These are phyloP conservation scores for Xenopus tropicalis DNA, from an alignment of 2,113 vertebrate species.

Conservation along the genomic window DNA sequence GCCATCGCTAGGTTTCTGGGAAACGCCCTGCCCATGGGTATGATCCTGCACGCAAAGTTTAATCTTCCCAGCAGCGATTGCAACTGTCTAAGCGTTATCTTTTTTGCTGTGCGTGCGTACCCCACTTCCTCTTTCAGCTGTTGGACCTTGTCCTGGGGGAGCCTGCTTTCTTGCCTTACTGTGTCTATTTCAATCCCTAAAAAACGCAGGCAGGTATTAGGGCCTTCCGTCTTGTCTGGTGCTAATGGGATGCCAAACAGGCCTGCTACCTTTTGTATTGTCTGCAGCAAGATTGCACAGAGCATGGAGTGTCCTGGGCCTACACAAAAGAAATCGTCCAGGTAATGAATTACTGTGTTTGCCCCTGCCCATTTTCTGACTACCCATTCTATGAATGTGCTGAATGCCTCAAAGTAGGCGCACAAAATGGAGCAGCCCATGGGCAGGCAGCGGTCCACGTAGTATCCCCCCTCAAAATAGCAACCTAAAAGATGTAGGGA, in stretches of 20 bases:
- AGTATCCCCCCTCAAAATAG: neutral
- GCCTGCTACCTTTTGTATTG: neutral
- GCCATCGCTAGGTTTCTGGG: neutral
- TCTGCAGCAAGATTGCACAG: neutral
- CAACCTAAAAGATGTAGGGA: neutral
- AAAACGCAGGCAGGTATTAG: neutral
- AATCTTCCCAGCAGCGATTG: neutral
- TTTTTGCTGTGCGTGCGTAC: neutral
- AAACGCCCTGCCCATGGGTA: neutral
- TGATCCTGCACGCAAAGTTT: neutral
- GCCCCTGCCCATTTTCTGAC: neutral
- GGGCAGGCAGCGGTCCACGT: neutral
- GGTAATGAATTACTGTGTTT: neutral
- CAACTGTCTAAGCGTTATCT: neutral
- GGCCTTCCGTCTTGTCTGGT: neutral
- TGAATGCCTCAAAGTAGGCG: neutral
- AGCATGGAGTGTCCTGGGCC: neutral
- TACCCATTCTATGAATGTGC: neutral
- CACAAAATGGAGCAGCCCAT: neutral
- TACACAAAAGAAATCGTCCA: neutral
- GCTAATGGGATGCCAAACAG: neutral
- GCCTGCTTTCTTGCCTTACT: too few relatives aligned
- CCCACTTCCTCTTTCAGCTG: neutral
- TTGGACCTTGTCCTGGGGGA: too few relatives aligned
- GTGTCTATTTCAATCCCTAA: conserved; percentile 2